phyloP scores from a whole-genome alignment of 2,888 invertebrate species.

The Zhengitettix transpicula region DNA sequence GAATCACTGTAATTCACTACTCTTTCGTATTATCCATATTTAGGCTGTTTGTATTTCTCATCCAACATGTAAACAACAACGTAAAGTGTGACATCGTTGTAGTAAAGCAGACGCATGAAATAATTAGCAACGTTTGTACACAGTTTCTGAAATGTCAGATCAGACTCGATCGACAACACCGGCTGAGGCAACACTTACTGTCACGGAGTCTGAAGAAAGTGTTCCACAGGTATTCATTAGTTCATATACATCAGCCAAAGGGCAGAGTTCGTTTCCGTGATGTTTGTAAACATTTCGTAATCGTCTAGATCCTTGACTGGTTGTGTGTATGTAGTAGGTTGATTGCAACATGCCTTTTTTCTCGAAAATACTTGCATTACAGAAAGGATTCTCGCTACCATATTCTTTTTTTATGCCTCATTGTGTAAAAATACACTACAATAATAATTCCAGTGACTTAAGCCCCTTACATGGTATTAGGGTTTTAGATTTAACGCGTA shows the following conservation, averaged over 20 bases:
- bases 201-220: slow-evolving; percentile 8
- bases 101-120: no score
- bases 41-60: no score
- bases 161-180: slow-evolving; percentile 6
- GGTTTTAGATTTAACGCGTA: slow-evolving; percentile 65
- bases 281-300: background rate
- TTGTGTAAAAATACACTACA: no score
- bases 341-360: background rate
- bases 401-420: no score
- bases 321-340: background rate
- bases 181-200: slow-evolving; percentile 7
- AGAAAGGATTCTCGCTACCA: no score
- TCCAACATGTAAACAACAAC: no score
- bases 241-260: no score
- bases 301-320: background rate
- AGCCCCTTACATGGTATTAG: slow-evolving; percentile 35
- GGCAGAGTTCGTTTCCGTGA: background rate
- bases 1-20: no score
- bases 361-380: background rate
- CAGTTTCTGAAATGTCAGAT: slow-evolving; percentile 4
- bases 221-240: slow-evolving; percentile 5
- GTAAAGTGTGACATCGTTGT: no score
- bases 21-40: no score
- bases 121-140: no score
- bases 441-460: background rate